Evolutionary conservation across 2,113 vertebrate species (phyloP).

Genomic region (Picathartes gymnocephalus): DNA sequence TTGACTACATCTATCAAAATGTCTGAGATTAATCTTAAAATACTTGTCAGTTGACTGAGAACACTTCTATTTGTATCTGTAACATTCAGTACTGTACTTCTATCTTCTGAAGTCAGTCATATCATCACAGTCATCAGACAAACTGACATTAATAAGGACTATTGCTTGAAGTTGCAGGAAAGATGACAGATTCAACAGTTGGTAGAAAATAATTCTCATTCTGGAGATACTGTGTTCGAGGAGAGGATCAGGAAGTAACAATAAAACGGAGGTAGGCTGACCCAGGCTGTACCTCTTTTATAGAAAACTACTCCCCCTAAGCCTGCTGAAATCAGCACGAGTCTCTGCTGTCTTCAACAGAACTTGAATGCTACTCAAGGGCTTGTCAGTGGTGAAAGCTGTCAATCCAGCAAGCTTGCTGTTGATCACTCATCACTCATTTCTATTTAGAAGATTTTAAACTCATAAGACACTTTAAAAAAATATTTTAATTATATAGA

Average conservation of each 20-base stretch:
- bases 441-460: background rate
- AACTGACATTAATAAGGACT: background rate
- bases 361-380: background rate
- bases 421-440: background rate
- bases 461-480: background rate
- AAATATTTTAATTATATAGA: background rate
- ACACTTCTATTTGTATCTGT: background rate
- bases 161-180: background rate
- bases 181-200: background rate
- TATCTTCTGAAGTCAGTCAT: background rate
- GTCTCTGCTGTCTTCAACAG: background rate
- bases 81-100: background rate
- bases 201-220: background rate
- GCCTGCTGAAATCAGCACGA: background rate
- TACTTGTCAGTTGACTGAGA: background rate
- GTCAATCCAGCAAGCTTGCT: background rate
- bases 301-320: background rate
- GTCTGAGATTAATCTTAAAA: background rate
- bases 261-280: background rate
- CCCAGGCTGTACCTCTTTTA: background rate
- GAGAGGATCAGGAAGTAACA: background rate
- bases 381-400: background rate
- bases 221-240: background rate
- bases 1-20: background rate
- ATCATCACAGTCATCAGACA: background rate